phyloP scores from a whole-genome alignment of 2,113 vertebrate species.

The Oreochromis aureus region DNA sequence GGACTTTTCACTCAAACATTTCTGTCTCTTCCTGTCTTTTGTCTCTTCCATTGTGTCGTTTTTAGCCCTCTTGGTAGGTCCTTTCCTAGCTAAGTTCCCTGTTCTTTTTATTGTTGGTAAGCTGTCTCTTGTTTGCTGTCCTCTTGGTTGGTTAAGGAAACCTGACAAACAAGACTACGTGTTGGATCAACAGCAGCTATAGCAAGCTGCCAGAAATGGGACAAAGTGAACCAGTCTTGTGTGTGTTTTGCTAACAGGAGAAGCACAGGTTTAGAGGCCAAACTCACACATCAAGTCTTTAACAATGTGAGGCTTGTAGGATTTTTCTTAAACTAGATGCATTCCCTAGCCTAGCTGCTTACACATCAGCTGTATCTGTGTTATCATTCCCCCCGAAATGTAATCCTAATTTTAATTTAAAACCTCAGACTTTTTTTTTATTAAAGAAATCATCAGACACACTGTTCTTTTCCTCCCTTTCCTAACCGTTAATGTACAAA shows the following conservation, averaged over 20 bases:
- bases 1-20: not conserved
- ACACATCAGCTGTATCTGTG: not conserved
- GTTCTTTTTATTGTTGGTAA: not conserved
- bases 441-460: not conserved
- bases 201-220: slow-evolving; percentile 4
- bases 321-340: not conserved
- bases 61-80: not conserved
- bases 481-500: not conserved
- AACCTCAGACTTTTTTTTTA: not conserved
- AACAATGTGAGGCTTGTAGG: not conserved
- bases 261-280: slow-evolving; percentile 10
- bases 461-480: not conserved
- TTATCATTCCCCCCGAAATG: not conserved
- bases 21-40: not conserved
- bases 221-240: slow-evolving; percentile 20
- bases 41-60: not conserved
- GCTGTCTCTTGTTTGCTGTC: not conserved
- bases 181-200: slow-evolving; percentile 63
- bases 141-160: slow-evolving; percentile 12
- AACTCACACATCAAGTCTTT: not conserved
- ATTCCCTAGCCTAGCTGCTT: not conserved
- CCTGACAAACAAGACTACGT: not conserved
- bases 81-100: not conserved
- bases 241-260: slow-evolving; percentile 64
- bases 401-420: not conserved